phyloP scores from a whole-genome alignment of 2,888 invertebrate genomes.

The Himalopsyche kuldschensis region DNA sequence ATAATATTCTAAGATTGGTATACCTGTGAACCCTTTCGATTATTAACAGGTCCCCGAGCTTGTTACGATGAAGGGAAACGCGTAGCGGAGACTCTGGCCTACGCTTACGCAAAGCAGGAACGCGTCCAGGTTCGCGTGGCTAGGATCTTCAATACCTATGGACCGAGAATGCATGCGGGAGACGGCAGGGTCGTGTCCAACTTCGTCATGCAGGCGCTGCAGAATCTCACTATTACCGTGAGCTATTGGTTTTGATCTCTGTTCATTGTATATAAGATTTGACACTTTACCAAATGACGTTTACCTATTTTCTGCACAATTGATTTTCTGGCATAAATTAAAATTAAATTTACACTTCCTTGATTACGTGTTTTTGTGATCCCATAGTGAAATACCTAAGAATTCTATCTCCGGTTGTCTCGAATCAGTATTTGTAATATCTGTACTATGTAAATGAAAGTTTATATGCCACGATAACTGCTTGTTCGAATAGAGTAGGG shows the following conservation, averaged over 20 bases:
- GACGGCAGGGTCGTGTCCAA: constrained; percentile 99
- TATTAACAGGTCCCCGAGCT: constrained; percentile 76
- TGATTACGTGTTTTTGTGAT: too few relatives aligned
- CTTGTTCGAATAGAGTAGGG: too few relatives aligned
- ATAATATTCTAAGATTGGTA: too few relatives aligned
- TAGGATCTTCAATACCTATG: constrained; percentile 98
- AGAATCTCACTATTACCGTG: constrained; percentile 93
- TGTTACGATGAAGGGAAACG: constrained; percentile 99
- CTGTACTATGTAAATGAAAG: too few relatives aligned
- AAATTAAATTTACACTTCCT: too few relatives aligned
- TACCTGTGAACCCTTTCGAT: too few relatives aligned
- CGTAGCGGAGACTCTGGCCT: constrained; percentile 91
- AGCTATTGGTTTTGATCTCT: constrained; percentile 43
- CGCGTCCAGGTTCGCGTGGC: constrained; percentile 94
- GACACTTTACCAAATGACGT: background rate
- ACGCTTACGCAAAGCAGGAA: constrained; percentile 97
- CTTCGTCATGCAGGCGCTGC: constrained; percentile 94
- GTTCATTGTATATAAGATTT: background rate
- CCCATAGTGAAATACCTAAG: too few relatives aligned
- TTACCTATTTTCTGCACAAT: too few relatives aligned
- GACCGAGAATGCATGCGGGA: constrained; percentile 98
- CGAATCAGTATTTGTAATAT: too few relatives aligned
- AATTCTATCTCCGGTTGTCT: too few relatives aligned
- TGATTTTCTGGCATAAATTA: too few relatives aligned
- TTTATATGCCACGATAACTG: too few relatives aligned